phyloP scores from a whole-genome alignment of 2,113 vertebrate species.

The Acanthochromis polyacanthus region DNA sequence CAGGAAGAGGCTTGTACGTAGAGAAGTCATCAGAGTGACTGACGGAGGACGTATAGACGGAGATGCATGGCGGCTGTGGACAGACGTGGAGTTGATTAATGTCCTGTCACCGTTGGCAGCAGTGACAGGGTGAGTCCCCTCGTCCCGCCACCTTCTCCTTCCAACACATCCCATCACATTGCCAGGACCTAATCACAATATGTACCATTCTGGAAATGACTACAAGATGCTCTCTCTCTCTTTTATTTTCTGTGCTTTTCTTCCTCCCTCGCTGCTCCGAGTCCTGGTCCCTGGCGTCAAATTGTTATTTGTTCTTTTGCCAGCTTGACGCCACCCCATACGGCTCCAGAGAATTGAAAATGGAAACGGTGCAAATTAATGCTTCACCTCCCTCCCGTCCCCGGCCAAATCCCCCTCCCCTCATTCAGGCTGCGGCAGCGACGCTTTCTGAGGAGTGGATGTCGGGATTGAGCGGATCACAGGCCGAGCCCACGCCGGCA shows the following conservation, averaged over 20 bases:
- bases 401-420: constrained; percentile 22
- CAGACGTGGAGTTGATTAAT: constrained; percentile 68
- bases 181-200: constrained; percentile 64
- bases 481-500: constrained; percentile 1
- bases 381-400: constrained; percentile 26
- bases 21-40: constrained; percentile 49
- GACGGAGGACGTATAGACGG: constrained; percentile 27
- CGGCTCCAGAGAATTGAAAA: constrained; percentile 68
- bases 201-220: constrained; percentile 59
- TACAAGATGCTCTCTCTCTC: constrained; percentile 13
- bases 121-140: constrained; percentile 51
- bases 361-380: constrained; percentile 71
- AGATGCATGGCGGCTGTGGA: constrained; percentile 21
- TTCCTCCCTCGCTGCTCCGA: constrained; percentile 29
- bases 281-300: constrained; percentile 63
- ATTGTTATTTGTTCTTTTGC: constrained; percentile 78
- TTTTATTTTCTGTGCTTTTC: constrained; percentile 29
- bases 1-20: constrained; percentile 43
- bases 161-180: constrained; percentile 46
- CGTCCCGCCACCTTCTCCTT: constrained; percentile 31
- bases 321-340: constrained; percentile 73
- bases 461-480: constrained; percentile 39
- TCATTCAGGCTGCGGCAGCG: constrained; percentile 33
- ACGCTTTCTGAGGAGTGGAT: constrained; percentile 33
- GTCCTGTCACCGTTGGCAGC: constrained; percentile 56